Percentiles rank a stretch among this genome's conserved stretches.
Conservation (phyloP, 2,113 vertebrate species). For the Misgurnus anguillicaudatus region DNA sequence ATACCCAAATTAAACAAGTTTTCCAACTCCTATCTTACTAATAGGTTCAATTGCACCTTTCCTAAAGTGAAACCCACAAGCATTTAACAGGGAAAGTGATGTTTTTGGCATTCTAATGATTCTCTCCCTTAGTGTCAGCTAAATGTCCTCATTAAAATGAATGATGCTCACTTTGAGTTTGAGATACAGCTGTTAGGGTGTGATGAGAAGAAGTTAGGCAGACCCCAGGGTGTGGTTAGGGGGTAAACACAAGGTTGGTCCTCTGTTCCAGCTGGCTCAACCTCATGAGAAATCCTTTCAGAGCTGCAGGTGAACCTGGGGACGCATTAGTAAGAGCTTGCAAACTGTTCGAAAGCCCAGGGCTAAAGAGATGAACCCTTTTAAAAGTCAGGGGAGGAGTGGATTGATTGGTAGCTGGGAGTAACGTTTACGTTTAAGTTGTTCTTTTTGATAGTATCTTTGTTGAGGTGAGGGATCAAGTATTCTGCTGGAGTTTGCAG, state of each 20-base stretch:
- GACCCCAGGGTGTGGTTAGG: neutral
- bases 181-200: constrained; percentile 1
- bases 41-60: no score
- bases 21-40: no score
- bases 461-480: neutral
- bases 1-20: no score
- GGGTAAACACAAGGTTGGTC: neutral
- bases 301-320: constrained; percentile 1
- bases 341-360: constrained; percentile 20
- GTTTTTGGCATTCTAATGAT: constrained; percentile 6
- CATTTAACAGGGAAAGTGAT: neutral
- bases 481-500: neutral
- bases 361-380: constrained; percentile 30
- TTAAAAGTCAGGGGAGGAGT: constrained; percentile 1
- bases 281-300: neutral
- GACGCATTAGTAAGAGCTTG: constrained; percentile 6
- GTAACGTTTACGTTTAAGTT: constrained; percentile 17
- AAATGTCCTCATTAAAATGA: constrained; percentile 34
- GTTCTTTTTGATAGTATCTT: constrained; percentile 4
- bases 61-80: neutral
- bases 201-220: neutral
- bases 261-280: neutral
- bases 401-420: constrained; percentile 16
- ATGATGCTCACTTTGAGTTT: neutral
- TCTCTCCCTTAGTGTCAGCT: neutral